Evolutionary conservation across 2,113 vertebrate species (phyloP).

Genomic region (Bagarius yarrelli): DNA sequence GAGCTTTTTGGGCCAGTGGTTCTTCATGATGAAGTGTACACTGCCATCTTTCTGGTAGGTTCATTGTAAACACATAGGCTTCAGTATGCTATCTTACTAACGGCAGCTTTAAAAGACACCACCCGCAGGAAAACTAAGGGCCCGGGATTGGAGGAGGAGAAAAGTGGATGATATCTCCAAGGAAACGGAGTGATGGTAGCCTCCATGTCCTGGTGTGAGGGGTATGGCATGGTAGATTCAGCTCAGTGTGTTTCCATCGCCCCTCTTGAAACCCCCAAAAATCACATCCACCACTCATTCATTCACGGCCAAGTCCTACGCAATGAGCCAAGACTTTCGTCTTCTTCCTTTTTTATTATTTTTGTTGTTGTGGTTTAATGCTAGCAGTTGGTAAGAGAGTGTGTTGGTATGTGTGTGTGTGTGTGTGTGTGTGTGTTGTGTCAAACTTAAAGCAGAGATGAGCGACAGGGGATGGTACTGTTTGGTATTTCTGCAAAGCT

Average conservation of each 20-base stretch:
- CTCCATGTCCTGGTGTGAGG: conserved; percentile 57
- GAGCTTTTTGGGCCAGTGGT: conserved; percentile 53
- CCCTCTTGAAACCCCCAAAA: conserved; percentile 34
- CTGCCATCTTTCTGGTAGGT: conserved; percentile 29
- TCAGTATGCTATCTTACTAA: conserved; percentile 68
- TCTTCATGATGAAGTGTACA: conserved; percentile 22
- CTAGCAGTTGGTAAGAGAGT: conserved; percentile 29
- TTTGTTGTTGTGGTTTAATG: conserved; percentile 34
- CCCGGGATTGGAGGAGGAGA: conserved; percentile 58
- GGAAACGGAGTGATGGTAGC: conserved; percentile 66
- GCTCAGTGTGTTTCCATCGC: conserved; percentile 43
- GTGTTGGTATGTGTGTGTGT: conserved; percentile 14
- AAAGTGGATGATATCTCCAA: conserved; percentile 63
- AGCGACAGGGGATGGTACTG: conserved; percentile 66
- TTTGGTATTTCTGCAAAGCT: conserved; percentile 75
- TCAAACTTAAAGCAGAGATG: conserved; percentile 48
- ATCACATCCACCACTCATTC: conserved; percentile 44
- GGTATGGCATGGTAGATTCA: conserved; percentile 48
- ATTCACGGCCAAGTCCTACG: conserved; percentile 34
- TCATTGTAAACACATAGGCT: conserved; percentile 70
- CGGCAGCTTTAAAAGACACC: conserved; percentile 71
- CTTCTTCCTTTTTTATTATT: conserved; percentile 39
- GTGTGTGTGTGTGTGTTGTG: conserved; percentile 27
- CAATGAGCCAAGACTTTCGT: conserved; percentile 45
- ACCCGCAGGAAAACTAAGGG: conserved; percentile 66